These are phyloP conservation scores for Micrasema longulum DNA, from an alignment of 1,140 invertebrate genomes.

Conservation along the genomic window DNA sequence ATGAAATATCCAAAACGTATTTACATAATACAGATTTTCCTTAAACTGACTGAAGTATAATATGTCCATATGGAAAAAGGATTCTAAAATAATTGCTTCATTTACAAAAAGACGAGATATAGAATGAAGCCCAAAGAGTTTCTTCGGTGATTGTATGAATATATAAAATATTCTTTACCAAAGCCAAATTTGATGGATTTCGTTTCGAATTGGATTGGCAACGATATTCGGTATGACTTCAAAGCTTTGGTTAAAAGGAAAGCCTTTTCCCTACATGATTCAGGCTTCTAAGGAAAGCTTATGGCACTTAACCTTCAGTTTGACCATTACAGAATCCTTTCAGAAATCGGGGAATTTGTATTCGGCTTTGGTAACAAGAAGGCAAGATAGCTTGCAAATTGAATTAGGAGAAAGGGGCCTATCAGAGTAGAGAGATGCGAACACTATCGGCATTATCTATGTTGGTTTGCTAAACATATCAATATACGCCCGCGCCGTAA, in stretches of 20 bases:
- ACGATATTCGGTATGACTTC: slow-evolving; percentile 32
- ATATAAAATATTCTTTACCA: slow-evolving; percentile 21
- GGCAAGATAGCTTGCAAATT: slow-evolving; percentile 44
- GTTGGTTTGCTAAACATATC: too few relatives aligned
- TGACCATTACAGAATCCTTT: slow-evolving; percentile 28
- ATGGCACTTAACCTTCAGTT: slow-evolving; percentile 34
- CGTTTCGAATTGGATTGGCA: slow-evolving; percentile 32
- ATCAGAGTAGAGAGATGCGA: too few relatives aligned
- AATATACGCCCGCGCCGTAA: too few relatives aligned
- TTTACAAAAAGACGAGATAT: slow-evolving; percentile 13
- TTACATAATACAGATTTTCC: too few relatives aligned
- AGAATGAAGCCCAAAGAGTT: background rate
- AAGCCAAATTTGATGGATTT: slow-evolving; percentile 32
- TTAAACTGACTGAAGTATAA: too few relatives aligned
- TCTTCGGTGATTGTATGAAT: slow-evolving; percentile 5
- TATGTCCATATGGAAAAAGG: too few relatives aligned
- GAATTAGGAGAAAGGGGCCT: slow-evolving; percentile 31
- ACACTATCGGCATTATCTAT: too few relatives aligned
- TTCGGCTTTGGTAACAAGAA: slow-evolving; percentile 41
- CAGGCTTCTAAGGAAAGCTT: slow-evolving; percentile 30
- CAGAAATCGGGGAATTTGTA: slow-evolving; percentile 40
- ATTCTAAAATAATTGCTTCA: slow-evolving; percentile 23
- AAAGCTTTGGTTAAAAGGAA: slow-evolving; percentile 24
- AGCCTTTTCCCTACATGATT: slow-evolving; percentile 35
- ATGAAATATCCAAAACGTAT: too few relatives aligned